Conservation (phyloP, 23 tunicate genomes). For the Halocynthia aurantium region DNA sequence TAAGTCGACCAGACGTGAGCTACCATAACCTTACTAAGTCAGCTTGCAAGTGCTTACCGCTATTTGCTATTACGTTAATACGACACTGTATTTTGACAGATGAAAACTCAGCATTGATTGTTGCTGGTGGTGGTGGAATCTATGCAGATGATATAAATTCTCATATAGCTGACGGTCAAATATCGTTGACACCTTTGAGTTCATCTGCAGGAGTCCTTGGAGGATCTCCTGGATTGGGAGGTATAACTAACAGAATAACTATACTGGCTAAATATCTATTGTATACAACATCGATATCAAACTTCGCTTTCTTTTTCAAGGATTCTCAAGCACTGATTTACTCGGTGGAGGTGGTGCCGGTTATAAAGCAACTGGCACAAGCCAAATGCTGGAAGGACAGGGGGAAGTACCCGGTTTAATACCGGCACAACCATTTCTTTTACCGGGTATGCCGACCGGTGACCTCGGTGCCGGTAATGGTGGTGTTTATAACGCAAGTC, state of each 20-base stretch:
- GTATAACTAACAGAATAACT: background rate
- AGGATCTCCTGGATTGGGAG: conserved; percentile 10
- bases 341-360: conserved; percentile 23
- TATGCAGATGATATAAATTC: too few species aligned
- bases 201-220: background rate
- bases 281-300: background rate
- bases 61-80: too few species aligned
- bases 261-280: background rate
- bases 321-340: background rate
- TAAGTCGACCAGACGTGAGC: too few species aligned
- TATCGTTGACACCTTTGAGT: too few species aligned
- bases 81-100: too few species aligned
- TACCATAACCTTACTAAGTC: too few species aligned
- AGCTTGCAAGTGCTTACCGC: too few species aligned
- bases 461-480: background rate
- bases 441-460: background rate
- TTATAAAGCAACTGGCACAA: conserved; percentile 1
- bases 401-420: background rate
- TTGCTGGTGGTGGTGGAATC: conserved; percentile 12
- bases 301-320: background rate
- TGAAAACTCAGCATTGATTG: background rate
- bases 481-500: background rate
- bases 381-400: background rate
- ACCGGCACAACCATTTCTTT: conserved; percentile 9
- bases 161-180: too few species aligned